Evolutionary conservation across 2,888 invertebrate genomes (phyloP), one percentile per base, ranked within the genome.

Genomic region (Mamestra brassicae): DNA sequence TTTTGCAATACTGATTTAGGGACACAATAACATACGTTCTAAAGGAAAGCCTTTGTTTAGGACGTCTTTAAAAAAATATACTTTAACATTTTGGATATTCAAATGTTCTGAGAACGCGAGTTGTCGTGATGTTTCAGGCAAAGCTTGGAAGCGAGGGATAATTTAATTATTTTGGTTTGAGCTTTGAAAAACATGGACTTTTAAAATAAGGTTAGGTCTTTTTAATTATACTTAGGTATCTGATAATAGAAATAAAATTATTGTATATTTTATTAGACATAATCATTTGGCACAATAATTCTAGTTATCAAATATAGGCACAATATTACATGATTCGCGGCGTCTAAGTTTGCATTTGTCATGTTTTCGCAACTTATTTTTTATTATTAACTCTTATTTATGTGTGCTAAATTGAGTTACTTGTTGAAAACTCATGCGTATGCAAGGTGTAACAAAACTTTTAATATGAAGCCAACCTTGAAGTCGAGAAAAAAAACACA

Each of bases 1-100:
- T 93, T 95, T 94, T 91, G 89, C 88, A 89, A 91, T 93, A 91
- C 91, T 89, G 90, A 92, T 94, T 94, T 92, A 92, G 90, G 87
- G 88, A 85, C 89, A 89, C 87, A 90, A 88, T 90, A 88, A 87
- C 82, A 87, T 80, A 85, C 76, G 74, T 83, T 76, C 80, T 76
- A 76, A 84, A 76, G 84, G 82, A 81, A 85, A 84, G 86, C 87
- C 86, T 89, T 91, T 90, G 86, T 89, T 85, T 83, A 81, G 76
- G 83, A 74, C 78, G 78, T 82, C 87, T 86, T 87, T 85, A 84
- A 79, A 88, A 89, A 88, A 89, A 89, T 87, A 88, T 58, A 78
- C 85, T 82, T 79, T 83, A 65, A 80, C 76, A 72, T 81, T 84
- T 65, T 85, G 74, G 79, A 84, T 84, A 87, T 84, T 80, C 76